Base-by-base conservation (phyloP, 2,113 vertebrate species). In the Stomatorhinus ivindoensis region DNA sequence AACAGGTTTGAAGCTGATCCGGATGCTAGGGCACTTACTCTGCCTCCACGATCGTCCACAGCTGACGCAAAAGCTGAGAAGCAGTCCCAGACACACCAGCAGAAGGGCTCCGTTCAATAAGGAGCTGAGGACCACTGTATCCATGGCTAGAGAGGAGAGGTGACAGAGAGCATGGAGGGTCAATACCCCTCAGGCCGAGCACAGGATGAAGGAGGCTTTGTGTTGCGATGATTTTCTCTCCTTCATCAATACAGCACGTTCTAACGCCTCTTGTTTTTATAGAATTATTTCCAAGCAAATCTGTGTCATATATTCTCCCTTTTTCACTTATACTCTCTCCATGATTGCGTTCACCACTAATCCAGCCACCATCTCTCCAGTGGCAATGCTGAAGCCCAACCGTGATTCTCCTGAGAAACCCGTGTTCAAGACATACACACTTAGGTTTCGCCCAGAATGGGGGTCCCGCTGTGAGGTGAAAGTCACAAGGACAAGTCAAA, bases 61-160 rank as follows among this genome's bases (percentile, higher is more conserved):
- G 89, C 90, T 44, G 15, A 91, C 24, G 46, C 92, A 93, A 11
- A 93, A 87, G 42, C 89, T 51, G 24, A 53, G n/a, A 53, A 91
- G 80, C 1, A 92, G 10, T 69, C 91, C 86, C 86, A 92, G 39
- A 47, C 91, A 90, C 85, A 93, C 89, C 21, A 91, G 24, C 39
- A 91, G 8, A 51, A 80, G 86, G 13, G 48, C 90, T 53, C 92
- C 88, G 3, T 90, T 90, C 55, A 92, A 31, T 10, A 87, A 42
- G 11, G 89, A 86, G 35, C 90, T 46, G 48, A 91, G 21, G 24
- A 5, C 0, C 58, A 89, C 48, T 84, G 90, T 27, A 89, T 90
- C 91, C 91, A 86, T 85, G 55, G 89, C 87, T 55, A 88, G 91
- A 82, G 87, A 89, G 87, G 89, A 44, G 46, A 4, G 11, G 89